These are phyloP conservation scores for Timema cristinae DNA, from an alignment of 2,888 invertebrate genomes.

Conservation along the genomic window DNA sequence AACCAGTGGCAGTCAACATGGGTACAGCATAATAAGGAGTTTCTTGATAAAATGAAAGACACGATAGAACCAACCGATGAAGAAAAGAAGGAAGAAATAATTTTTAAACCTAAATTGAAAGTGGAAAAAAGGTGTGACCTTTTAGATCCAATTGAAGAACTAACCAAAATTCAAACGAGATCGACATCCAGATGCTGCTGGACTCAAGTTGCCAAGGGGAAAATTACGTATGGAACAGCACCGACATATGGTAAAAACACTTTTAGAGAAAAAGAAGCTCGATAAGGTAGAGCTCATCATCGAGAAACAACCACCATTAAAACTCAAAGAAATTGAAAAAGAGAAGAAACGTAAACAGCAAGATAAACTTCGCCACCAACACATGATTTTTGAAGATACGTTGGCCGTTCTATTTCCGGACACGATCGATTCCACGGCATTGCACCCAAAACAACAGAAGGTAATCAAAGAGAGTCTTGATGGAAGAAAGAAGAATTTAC, in stretches of 20 bases:
- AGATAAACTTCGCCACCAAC: too few species aligned
- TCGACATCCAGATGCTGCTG: not conserved
- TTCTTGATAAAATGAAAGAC: not conserved
- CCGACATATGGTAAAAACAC: too few species aligned
- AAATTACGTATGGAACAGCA: too few species aligned
- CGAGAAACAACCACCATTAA: too few species aligned
- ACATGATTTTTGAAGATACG: too few species aligned
- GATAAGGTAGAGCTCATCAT: not conserved
- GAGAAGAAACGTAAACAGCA: too few species aligned
- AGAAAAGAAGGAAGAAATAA: too few species aligned
- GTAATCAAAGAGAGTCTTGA: not conserved
- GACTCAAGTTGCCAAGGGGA: not conserved
- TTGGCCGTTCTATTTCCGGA: too few species aligned
- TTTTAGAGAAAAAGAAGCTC: too few species aligned
- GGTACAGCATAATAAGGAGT: not conserved
- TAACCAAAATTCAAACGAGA: not conserved
- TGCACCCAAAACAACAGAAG: not conserved
- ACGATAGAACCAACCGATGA: not conserved
- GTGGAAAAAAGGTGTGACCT: not conserved
- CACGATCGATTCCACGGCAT: not conserved
- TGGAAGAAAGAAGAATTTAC: not conserved
- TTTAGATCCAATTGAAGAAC: not conserved
- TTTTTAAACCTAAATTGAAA: not conserved
- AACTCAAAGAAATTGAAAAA: too few species aligned
- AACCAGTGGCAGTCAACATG: not conserved